Conservation (phyloP, 2,888 invertebrate species). For the Monoplex corrugatus region DNA sequence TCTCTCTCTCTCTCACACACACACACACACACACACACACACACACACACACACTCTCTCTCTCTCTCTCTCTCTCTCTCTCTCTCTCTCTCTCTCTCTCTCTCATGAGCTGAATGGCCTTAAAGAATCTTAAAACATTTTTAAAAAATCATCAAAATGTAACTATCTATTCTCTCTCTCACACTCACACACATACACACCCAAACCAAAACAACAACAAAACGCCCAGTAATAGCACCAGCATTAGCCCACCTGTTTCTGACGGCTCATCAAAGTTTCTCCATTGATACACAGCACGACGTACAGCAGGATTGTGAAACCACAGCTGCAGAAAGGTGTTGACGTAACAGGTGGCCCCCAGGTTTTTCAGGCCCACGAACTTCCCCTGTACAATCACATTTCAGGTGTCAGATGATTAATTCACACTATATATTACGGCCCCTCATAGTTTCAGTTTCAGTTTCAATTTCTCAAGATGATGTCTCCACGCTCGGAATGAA, state of each 20-base stretch:
- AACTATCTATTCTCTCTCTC: too few species aligned
- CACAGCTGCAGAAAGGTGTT: constrained; percentile 86
- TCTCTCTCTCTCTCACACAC: not conserved
- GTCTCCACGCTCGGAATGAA: too few species aligned
- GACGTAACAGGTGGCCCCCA: constrained; percentile 87
- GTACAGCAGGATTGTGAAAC: constrained; percentile 85
- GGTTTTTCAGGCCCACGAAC: constrained; percentile 85
- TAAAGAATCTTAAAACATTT: too few species aligned
- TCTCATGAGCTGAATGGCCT: too few species aligned
- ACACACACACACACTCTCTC: too few species aligned
- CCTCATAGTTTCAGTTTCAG: too few species aligned
- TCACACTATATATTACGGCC: too few species aligned
- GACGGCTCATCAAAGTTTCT: constrained; percentile 69
- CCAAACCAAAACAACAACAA: not conserved
- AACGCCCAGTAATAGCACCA: not conserved
- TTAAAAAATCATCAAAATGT: too few species aligned
- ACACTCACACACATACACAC: not conserved
- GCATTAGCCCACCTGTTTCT: constrained; percentile 27
- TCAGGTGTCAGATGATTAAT: constrained; percentile 54
- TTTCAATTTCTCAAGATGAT: too few species aligned
- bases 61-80: too few species aligned
- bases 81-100: too few species aligned
- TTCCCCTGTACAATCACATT: constrained; percentile 63
- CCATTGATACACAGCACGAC: constrained; percentile 85
- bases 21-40: not conserved